Conservation (phyloP, 2,888 invertebrate species). For the Mimumesa dahlbomi region DNA sequence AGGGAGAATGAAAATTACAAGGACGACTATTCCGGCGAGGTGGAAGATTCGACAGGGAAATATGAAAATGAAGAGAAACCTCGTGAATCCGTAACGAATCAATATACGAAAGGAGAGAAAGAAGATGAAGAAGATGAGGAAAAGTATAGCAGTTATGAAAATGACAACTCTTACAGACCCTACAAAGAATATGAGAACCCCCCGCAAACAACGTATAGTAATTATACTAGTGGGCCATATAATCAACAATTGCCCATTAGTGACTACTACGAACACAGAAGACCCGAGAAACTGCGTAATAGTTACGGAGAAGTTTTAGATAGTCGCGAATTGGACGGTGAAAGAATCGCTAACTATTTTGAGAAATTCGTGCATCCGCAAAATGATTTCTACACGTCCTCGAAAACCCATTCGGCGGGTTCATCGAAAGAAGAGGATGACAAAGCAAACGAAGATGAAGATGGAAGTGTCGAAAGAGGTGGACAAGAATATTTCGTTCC, state of each 20-base stretch:
- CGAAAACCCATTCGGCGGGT: slow-evolving; percentile 13
- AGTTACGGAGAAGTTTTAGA: slow-evolving; percentile 76
- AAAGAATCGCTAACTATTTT: slow-evolving; percentile 61
- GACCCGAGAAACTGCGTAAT: slow-evolving; percentile 67
- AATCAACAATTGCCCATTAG: slow-evolving; percentile 45
- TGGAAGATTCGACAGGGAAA: slow-evolving; percentile 43
- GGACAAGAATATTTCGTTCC: no score
- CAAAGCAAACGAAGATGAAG: no score
- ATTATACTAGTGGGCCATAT: slow-evolving; percentile 25
- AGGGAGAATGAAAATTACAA: slow-evolving; percentile 16
- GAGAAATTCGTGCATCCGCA: slow-evolving; percentile 59
- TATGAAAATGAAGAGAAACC: slow-evolving; percentile 22
- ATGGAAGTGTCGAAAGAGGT: no score
- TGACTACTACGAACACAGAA: slow-evolving; percentile 36
- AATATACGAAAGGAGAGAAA: slow-evolving; percentile 7
- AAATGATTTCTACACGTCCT: slow-evolving; percentile 58
- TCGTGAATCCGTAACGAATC: not conserved
- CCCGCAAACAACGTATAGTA: slow-evolving; percentile 12
- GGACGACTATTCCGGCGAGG: slow-evolving; percentile 36
- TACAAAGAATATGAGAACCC: slow-evolving; percentile 21
- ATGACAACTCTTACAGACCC: slow-evolving; percentile 9
- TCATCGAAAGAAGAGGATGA: slow-evolving; percentile 26
- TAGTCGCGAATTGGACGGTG: slow-evolving; percentile 68
- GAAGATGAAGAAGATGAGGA: slow-evolving; percentile 12
- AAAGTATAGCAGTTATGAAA: slow-evolving; percentile 6